Conservation (phyloP, 2,888 invertebrate genomes). For the Ophion slaviceki region DNA sequence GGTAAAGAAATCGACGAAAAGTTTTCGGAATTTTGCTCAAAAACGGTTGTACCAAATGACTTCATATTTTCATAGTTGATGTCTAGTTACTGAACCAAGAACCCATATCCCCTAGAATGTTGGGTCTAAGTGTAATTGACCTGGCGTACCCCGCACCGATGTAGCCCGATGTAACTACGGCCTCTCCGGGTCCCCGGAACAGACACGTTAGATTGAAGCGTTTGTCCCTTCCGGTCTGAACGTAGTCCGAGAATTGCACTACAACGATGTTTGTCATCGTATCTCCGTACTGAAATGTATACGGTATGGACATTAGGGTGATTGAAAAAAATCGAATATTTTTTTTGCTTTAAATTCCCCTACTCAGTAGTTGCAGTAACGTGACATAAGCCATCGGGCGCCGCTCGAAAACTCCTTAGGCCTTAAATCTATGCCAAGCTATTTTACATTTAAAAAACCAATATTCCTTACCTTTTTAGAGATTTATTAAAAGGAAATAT, state of each 20-base stretch:
- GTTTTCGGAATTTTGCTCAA: no score
- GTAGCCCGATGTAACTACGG: constrained; percentile 96
- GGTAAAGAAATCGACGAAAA: no score
- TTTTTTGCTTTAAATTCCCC: no score
- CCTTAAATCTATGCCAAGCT: no score
- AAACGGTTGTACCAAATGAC: neutral
- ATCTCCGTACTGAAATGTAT: constrained; percentile 89
- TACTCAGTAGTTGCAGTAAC: no score
- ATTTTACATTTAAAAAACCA: no score
- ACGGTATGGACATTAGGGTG: neutral
- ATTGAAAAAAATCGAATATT: no score
- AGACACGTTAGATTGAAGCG: constrained; percentile 96
- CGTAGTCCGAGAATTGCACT: constrained; percentile 96
- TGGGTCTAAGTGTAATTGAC: constrained; percentile 52
- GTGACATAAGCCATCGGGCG: no score
- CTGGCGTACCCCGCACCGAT: constrained; percentile 93
- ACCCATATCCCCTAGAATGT: neutral
- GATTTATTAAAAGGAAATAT: no score
- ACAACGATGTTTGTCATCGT: constrained; percentile 97
- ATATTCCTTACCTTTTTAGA: no score
- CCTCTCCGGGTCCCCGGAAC: constrained; percentile 95
- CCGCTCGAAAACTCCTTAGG: no score
- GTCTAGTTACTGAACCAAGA: neutral
- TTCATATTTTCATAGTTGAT: neutral
- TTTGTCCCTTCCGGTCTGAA: constrained; percentile 95